phyloP scores from a whole-genome alignment of 2,797 vertebrate genomes.

The Holocentrus rufus region DNA sequence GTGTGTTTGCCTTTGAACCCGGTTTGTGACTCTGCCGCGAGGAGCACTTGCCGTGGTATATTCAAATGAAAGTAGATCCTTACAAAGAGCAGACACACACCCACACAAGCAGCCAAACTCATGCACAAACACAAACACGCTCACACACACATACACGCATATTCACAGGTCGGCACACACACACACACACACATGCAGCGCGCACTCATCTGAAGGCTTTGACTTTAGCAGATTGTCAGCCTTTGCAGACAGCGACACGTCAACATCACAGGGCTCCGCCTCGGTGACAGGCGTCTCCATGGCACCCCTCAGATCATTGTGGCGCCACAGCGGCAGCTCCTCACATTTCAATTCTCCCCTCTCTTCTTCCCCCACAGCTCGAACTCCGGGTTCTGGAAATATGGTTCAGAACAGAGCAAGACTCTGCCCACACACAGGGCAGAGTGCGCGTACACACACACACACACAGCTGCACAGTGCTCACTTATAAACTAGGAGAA shows the following conservation, averaged over 20 bases:
- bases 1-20: constrained; percentile 69
- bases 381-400: constrained; percentile 62
- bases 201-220: constrained; percentile 65
- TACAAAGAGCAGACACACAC: constrained; percentile 63
- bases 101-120: constrained; percentile 53
- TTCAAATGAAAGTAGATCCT: constrained; percentile 69
- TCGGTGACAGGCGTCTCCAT: constrained; percentile 73
- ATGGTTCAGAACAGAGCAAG: constrained; percentile 59
- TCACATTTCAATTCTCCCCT: constrained; percentile 67
- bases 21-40: constrained; percentile 46
- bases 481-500: constrained; percentile 64
- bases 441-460: neutral
- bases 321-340: constrained; percentile 65
- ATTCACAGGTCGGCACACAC: constrained; percentile 27
- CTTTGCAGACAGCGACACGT: constrained; percentile 69
- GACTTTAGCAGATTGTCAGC: constrained; percentile 70
- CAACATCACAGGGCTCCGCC: constrained; percentile 70
- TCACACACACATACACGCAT: constrained; percentile 33
- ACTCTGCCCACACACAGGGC: constrained; percentile 33
- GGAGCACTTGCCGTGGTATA: constrained; percentile 64
- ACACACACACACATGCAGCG: neutral
- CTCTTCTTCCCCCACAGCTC: constrained; percentile 67
- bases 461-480: constrained; percentile 7
- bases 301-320: constrained; percentile 75
- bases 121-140: constrained; percentile 36